Conservation (phyloP, 2,888 invertebrate species). For the Drosophila aldrichi region DNA sequence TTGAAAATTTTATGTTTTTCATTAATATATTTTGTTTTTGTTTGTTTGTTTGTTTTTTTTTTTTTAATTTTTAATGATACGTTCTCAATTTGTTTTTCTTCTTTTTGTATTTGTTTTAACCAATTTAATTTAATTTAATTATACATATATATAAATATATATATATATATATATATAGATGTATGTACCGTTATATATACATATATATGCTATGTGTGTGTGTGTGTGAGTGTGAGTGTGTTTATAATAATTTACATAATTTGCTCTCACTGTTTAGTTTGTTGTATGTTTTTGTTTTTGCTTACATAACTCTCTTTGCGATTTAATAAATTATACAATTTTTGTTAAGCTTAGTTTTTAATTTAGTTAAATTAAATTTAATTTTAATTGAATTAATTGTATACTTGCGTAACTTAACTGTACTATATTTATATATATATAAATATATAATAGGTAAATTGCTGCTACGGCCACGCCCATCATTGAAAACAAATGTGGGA, state of each 20-base stretch:
- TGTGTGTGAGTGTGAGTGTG: constrained; percentile 6
- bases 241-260: constrained; percentile 53
- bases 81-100: constrained; percentile 42
- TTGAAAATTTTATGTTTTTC: constrained; percentile 45
- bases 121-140: constrained; percentile 58
- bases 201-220: constrained; percentile 27
- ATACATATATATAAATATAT: constrained; percentile 25
- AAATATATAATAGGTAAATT: constrained; percentile 60
- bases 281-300: constrained; percentile 34
- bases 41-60: not conserved
- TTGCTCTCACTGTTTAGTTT: constrained; percentile 49
- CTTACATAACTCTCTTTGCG: constrained; percentile 52
- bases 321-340: constrained; percentile 68
- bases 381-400: constrained; percentile 80
- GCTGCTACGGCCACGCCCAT: constrained; percentile 75
- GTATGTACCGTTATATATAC: constrained; percentile 31
- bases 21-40: constrained; percentile 17
- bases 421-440: constrained; percentile 18
- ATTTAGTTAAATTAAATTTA: constrained; percentile 46
- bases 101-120: constrained; percentile 39
- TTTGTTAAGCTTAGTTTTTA: constrained; percentile 2
- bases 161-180: constrained; percentile 29
- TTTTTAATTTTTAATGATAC: constrained; percentile 70
- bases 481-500: constrained; percentile 45
- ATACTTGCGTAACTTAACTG: constrained; percentile 74